Base-by-base conservation (phyloP, 2,888 invertebrate genomes). In the Dasypolia templi region DNA sequence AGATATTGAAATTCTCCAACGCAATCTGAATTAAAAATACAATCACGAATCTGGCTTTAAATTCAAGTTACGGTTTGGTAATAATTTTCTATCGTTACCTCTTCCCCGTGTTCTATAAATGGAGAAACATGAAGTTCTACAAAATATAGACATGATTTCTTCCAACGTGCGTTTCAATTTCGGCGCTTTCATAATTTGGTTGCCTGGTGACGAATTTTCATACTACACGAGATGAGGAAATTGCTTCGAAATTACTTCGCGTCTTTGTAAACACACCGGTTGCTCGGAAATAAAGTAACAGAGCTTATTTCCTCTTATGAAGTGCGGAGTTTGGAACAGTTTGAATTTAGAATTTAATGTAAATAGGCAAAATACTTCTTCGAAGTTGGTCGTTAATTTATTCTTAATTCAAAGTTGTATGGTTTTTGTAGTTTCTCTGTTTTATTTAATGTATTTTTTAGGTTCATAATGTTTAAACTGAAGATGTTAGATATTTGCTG, bases 191-290 rank as follows among this genome's bases (percentile, higher is more conserved):
- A 62, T 68, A 68, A 81, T 66, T 65, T 55, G 59, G 64, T 49
- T 65, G 53, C 56, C 42, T 44, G 29, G 75, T 72, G 32, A 72
- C 39, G 83, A 65, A 85, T 85, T 85, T 79, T 55, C 65, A 65
- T 70, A 66, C n/a, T 46, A 51, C 64, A 72, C 44, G 49, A 22
- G 35, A 26, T 72, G 49, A 61, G 61, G 59, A 73, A 69, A 76
- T 74, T 72, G 61, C 44, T 64, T 35, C 78, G 67, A 68, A 72
- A 72, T 82, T 71, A 73, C 44, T 56, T n/a, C 29, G 39, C 56
- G 42, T 63, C 70, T 77, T 70, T 61, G 69, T 66, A 62, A 29
- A 75, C 39, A 69, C 70, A 79, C 62, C 22, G 64, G 59, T 53
- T 72, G 51, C n/a, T 55, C 46, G 55, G 71, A 73, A 75, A 71